Evolutionary conservation across 2,888 invertebrate genomes (phyloP), one percentile per base, ranked within the genome.

Genomic region (Caenorhabditis sp.): DNA sequence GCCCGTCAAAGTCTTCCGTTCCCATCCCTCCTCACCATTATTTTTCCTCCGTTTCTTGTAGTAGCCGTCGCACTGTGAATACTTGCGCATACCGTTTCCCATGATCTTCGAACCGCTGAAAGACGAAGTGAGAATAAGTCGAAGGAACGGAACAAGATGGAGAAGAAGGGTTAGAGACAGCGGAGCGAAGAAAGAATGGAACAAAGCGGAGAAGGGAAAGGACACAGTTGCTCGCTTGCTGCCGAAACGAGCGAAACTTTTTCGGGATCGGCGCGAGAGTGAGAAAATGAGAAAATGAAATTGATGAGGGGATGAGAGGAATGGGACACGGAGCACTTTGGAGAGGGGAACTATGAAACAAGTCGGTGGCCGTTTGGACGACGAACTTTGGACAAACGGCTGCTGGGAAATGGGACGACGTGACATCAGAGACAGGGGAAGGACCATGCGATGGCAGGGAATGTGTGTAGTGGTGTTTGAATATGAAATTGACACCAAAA

Each of bases 61-160:
- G 40, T 76, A 81, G n/a, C 53, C 80, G 55, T 81, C 80, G 47
- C 80, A 81, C 26, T 67, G 76, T 24, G 80, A 81, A 20, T 81
- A 81, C 24, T 81, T 81, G 32, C 76, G 40, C 80, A 81, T 81
- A 65, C 80, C 80, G 61, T 81, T 81, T 70, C 80, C 80, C 80
- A 81, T 81, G 47, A 37, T 37, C 53, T 71, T 61, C 60, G 20
- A 44, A 26, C 60, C 18, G 61, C 50, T 62, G 62, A 44, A 62
- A 71, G 20, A 37, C 51, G 61, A 28, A 62, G 62, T 44, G 50
- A 51, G 60, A 3, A 32, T 4, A 4, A 56, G n/a, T 13, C n/a
- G n/a, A n/a, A 24, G 40, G 26, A 47, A 40, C 37, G 44, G 44
- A n/a, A n/a, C n/a, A n/a, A n/a, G n/a, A n/a, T n/a, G n/a, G n/a